Evolutionary conservation across 1,140 invertebrate genomes (phyloP).

Genomic region (Pseudachorutes palmiensis): DNA sequence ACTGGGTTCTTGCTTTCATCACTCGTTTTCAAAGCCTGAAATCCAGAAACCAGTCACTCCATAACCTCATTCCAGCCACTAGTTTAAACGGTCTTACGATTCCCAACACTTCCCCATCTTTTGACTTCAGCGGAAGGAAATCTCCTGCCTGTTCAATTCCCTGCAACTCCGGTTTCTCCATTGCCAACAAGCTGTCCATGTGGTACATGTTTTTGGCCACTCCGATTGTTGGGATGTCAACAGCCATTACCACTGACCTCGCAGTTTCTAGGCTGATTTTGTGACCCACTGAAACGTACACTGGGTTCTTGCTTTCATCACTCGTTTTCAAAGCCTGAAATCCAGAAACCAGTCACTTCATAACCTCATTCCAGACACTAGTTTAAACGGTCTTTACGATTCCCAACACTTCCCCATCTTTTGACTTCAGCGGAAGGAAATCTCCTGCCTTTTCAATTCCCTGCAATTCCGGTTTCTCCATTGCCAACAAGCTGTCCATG

Average conservation of each 20-base stretch:
- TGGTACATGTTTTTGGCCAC: slow-evolving; percentile 39
- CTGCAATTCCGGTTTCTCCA: slow-evolving; percentile 19
- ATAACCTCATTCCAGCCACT: no score
- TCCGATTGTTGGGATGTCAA: slow-evolving; percentile 38
- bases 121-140: slow-evolving; percentile 13
- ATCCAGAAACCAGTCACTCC: no score
- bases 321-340: slow-evolving; percentile 38
- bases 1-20: slow-evolving; percentile 42
- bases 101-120: slow-evolving; percentile 25
- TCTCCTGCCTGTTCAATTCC: slow-evolving; percentile 22
- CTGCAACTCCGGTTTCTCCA: slow-evolving; percentile 19
- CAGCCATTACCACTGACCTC: slow-evolving; percentile 41
- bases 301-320: slow-evolving; percentile 41
- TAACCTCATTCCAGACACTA: no score
- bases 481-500: slow-evolving; percentile 29
- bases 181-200: slow-evolving; percentile 29
- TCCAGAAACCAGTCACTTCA: no score
- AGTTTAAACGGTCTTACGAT: slow-evolving; percentile 35
- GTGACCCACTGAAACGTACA: slow-evolving; percentile 47
- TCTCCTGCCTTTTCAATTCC: slow-evolving; percentile 23
- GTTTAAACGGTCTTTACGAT: slow-evolving; percentile 34
- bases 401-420: slow-evolving; percentile 25
- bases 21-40: slow-evolving; percentile 38
- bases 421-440: slow-evolving; percentile 13
- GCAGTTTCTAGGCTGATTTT: slow-evolving; percentile 45